Evolutionary conservation across 1,140 invertebrate species (phyloP).

Genomic region (Sycobia sp.): DNA sequence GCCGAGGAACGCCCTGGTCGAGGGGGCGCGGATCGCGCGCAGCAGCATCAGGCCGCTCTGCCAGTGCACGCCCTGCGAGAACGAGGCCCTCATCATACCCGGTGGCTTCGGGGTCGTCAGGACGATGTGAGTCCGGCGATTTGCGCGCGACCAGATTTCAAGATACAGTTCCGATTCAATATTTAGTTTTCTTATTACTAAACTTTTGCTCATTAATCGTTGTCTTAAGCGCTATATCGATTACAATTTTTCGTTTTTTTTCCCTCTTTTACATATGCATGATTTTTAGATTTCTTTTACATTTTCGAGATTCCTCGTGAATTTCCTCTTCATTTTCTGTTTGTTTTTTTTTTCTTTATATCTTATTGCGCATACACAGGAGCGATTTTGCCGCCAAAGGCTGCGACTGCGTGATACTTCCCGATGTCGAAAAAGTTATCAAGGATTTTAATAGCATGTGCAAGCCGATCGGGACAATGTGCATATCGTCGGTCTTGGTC

Average conservation of each 20-base stretch:
- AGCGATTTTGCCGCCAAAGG: constrained; percentile 67
- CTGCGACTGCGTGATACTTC: constrained; percentile 60
- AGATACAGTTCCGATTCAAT: too few relatives aligned
- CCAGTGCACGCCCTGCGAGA: constrained; percentile 54
- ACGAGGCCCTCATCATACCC: constrained; percentile 66
- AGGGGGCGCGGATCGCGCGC: constrained; percentile 67
- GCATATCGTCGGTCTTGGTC: constrained; percentile 67
- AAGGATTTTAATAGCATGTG: constrained; percentile 63
- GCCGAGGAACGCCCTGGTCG: constrained; percentile 64
- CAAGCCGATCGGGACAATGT: constrained; percentile 68
- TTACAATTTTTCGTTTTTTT: too few relatives aligned
- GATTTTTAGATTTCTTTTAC: neutral
- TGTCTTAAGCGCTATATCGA: too few relatives aligned
- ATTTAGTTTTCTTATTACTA: constrained; percentile 11
- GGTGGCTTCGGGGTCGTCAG: constrained; percentile 70
- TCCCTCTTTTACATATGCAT: too few relatives aligned
- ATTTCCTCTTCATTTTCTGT: too few relatives aligned
- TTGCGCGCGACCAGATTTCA: too few relatives aligned
- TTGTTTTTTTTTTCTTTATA: too few relatives aligned
- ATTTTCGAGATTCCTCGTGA: neutral
- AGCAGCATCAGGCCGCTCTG: constrained; percentile 60
- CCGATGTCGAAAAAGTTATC: constrained; percentile 62
- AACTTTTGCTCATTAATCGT: too few relatives aligned
- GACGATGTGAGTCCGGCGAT: constrained; percentile 64
- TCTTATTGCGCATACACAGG: too few relatives aligned